A percentile compares a stretch with the other conserved stretches of the same genome.
Evolutionary conservation across 2,797 vertebrate species (phyloP).

Genomic region (Bufotes viridis): DNA sequence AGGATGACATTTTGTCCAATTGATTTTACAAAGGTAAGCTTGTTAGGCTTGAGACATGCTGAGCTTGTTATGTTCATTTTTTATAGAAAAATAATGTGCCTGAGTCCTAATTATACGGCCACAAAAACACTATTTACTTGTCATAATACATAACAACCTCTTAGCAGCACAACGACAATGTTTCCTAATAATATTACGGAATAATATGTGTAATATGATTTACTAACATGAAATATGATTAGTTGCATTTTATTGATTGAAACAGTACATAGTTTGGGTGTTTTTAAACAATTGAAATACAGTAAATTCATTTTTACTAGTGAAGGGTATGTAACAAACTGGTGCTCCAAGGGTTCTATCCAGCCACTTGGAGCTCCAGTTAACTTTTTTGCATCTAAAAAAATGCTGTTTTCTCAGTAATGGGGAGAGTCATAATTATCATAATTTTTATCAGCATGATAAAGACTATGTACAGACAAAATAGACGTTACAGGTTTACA

Average conservation of each 20-base stretch:
- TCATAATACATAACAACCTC: constrained; percentile 6
- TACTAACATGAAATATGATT: not conserved
- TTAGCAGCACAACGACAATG: not conserved
- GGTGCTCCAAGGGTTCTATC: too few species aligned
- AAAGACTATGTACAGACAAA: too few species aligned
- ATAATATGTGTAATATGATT: not conserved
- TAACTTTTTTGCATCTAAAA: too few species aligned
- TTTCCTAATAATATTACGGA: not conserved
- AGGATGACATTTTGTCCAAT: constrained; percentile 40
- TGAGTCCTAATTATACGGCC: constrained; percentile 11
- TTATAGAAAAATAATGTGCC: constrained; percentile 4
- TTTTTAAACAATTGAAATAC: not conserved
- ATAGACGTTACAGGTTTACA: too few species aligned
- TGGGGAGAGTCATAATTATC: too few species aligned
- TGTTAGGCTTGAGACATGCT: constrained; percentile 39
- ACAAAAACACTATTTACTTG: not conserved
- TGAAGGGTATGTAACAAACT: too few species aligned
- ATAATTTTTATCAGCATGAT: too few species aligned
- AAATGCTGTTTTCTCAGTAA: too few species aligned
- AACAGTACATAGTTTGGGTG: not conserved
- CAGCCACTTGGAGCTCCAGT: too few species aligned
- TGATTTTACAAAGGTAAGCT: constrained; percentile 37
- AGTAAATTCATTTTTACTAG: too few species aligned
- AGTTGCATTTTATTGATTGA: not conserved
- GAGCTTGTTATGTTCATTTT: not conserved